These are phyloP conservation scores for Bombus ignitus DNA, from an alignment of 1,140 invertebrate genomes.

Conservation along the genomic window DNA sequence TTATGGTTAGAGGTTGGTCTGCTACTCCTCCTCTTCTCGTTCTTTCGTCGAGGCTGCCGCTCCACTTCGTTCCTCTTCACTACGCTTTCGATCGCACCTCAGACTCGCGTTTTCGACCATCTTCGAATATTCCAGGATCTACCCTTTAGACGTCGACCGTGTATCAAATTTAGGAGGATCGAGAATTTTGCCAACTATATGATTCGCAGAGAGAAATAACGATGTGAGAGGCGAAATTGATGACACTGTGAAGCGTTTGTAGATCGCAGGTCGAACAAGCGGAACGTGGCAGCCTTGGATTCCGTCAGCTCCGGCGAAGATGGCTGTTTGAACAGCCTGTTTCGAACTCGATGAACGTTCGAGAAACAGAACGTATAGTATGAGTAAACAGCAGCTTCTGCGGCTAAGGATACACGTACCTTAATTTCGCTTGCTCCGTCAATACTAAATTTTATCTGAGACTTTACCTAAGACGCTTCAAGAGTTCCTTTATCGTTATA, in stretches of 20 bases:
- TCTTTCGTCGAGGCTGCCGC: background rate
- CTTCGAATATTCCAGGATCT: constrained; percentile 5
- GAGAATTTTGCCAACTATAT: background rate
- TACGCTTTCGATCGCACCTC: constrained; percentile 3
- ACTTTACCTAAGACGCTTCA: background rate
- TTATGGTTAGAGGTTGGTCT: constrained; percentile 65
- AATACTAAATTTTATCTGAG: background rate
- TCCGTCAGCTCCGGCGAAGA: background rate
- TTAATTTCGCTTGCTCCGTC: constrained; percentile 17
- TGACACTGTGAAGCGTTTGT: background rate
- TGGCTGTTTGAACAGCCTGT: constrained; percentile 15
- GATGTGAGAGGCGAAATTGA: background rate
- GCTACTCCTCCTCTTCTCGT: constrained; percentile 15
- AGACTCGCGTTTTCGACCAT: constrained; percentile 4
- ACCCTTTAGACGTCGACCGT: constrained; percentile 14
- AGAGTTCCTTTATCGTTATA: background rate
- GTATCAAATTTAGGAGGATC: background rate
- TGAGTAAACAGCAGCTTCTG: background rate
- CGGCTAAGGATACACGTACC: constrained; percentile 2
- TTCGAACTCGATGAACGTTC: constrained; percentile 14
- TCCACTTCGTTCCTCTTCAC: constrained; percentile 25
- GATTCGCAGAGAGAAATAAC: background rate
- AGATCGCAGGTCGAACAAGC: background rate
- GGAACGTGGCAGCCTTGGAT: background rate
- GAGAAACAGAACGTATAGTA: constrained; percentile 4